These are phyloP conservation scores for Lycophotia porphyrea DNA, from an alignment of 2,888 invertebrate genomes.

Conservation along the genomic window DNA sequence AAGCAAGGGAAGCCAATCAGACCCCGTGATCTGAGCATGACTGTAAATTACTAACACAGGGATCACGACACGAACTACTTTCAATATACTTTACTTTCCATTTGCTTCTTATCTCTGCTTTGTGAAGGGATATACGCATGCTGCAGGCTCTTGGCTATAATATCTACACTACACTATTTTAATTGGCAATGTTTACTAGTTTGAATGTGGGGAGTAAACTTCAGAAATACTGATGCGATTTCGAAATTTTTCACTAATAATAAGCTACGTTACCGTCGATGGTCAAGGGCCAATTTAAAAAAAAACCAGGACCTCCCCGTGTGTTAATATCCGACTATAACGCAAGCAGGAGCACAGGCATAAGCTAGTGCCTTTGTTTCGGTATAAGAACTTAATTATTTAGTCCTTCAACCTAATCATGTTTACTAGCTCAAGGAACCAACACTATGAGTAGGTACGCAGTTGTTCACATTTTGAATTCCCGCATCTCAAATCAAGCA, in stretches of 20 bases:
- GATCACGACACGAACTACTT: constrained; percentile 52
- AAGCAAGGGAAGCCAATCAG: constrained; percentile 59
- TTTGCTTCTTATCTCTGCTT: constrained; percentile 26
- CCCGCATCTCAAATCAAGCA: constrained; percentile 31
- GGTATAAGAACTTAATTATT: constrained; percentile 1
- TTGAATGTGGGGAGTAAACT: not conserved
- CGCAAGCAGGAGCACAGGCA: not conserved
- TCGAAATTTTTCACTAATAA: not conserved
- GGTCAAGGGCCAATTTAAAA: not conserved
- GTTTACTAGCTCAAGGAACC: not conserved
- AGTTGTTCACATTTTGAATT: constrained; percentile 9
- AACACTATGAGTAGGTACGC: not conserved
- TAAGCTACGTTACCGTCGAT: not conserved
- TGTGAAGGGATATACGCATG: constrained; percentile 38
- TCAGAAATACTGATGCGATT: not conserved
- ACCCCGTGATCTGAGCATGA: constrained; percentile 56
- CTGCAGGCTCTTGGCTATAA: not conserved
- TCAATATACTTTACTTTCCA: constrained; percentile 49
- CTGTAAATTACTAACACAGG: constrained; percentile 56
- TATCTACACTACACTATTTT: not conserved
- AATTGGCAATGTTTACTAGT: not conserved
- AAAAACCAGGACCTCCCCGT: not conserved
- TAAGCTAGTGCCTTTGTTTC: not conserved
- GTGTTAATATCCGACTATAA: not conserved
- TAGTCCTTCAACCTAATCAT: constrained; percentile 1